Conservation (phyloP, 1,140 invertebrate genomes). For the Batillaria attramentaria region DNA sequence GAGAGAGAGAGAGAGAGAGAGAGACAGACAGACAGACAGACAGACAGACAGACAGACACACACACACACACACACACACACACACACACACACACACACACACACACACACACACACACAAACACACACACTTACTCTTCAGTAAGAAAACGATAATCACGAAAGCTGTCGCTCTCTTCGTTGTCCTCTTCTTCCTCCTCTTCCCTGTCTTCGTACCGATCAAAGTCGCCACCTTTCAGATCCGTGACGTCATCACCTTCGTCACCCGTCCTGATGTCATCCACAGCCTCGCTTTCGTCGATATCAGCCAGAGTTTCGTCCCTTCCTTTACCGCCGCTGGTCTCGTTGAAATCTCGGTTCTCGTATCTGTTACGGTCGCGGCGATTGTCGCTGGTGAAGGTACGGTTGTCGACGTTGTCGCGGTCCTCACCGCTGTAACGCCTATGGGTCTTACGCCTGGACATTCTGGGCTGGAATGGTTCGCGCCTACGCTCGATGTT, state of each 20-base stretch:
- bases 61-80: background rate
- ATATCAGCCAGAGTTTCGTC: too few species aligned
- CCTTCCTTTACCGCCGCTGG: too few species aligned
- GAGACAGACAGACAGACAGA: conserved; percentile 1
- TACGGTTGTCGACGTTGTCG: conserved; percentile 7
- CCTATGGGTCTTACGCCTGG: conserved; percentile 7
- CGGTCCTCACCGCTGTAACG: conserved; percentile 14
- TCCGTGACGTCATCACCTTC: too few species aligned
- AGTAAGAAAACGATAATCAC: background rate
- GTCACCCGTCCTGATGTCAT: too few species aligned
- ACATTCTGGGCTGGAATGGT: background rate
- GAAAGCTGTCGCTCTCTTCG: too few species aligned
- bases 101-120: background rate
- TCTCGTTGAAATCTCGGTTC: too few species aligned
- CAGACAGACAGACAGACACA: background rate
- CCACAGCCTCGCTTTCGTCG: too few species aligned
- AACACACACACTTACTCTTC: conserved; percentile 16
- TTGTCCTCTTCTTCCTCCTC: too few species aligned
- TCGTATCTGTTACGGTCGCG: too few species aligned
- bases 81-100: background rate
- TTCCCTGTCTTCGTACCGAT: too few species aligned
- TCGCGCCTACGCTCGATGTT: background rate
- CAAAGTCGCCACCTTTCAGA: too few species aligned
- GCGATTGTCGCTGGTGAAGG: conserved; percentile 19
- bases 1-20: conserved; percentile 6